These are phyloP conservation scores for Cetoscarus ocellatus DNA, from an alignment of 2,797 vertebrate genomes.

Conservation along the genomic window DNA sequence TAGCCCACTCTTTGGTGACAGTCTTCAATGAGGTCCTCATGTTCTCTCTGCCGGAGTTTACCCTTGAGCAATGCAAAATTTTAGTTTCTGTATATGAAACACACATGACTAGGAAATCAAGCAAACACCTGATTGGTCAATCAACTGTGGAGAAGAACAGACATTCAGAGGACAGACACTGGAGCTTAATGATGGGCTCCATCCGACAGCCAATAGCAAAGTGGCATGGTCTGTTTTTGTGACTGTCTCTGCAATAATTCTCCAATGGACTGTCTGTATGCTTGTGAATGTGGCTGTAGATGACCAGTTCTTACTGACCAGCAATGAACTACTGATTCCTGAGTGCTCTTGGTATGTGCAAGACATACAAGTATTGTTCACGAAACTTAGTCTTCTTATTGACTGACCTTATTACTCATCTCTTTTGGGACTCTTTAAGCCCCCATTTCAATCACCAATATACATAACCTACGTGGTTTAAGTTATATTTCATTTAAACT, in stretches of 20 bases:
- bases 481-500: no score
- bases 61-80: constrained; percentile 76
- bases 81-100: constrained; percentile 80
- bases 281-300: neutral
- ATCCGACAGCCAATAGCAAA: constrained; percentile 82
- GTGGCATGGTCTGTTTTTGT: constrained; percentile 81
- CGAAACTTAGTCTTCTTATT: neutral
- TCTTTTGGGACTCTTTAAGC: no score
- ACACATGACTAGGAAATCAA: constrained; percentile 50
- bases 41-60: constrained; percentile 80
- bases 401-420: neutral
- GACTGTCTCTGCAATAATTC: neutral
- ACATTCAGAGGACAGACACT: constrained; percentile 76
- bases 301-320: no score
- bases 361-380: no score
- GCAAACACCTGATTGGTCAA: constrained; percentile 81
- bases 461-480: no score
- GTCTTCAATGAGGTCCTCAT: constrained; percentile 86
- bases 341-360: no score
- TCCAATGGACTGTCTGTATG: neutral
- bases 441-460: no score
- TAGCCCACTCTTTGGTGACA: constrained; percentile 64
- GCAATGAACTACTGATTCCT: no score
- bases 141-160: constrained; percentile 75
- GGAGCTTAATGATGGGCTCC: constrained; percentile 84